These are phyloP conservation scores for Idaea biselata DNA, from an alignment of 2,888 invertebrate species.

Conservation along the genomic window DNA sequence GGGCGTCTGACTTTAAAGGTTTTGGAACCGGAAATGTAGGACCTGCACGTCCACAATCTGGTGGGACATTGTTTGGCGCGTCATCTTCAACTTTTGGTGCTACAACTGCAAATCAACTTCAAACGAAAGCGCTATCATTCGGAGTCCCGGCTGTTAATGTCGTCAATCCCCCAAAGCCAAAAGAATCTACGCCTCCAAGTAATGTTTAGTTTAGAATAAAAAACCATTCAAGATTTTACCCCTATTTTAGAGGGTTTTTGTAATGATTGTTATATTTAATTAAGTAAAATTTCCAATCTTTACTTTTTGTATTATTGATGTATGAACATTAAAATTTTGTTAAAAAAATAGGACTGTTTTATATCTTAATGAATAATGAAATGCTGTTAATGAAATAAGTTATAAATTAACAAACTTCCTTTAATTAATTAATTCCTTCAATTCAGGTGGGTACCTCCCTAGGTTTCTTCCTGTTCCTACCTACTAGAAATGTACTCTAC, in stretches of 20 bases:
- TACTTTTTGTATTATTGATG: too few relatives aligned
- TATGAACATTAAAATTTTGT: too few relatives aligned
- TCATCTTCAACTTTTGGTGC: neutral
- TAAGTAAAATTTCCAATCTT: too few relatives aligned
- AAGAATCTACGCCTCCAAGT: neutral
- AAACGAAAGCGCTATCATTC: neutral
- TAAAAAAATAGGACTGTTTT: too few relatives aligned
- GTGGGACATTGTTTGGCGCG: neutral
- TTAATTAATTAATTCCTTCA: too few relatives aligned
- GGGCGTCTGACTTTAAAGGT: neutral
- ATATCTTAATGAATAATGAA: too few relatives aligned
- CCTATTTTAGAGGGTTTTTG: neutral
- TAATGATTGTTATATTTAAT: neutral
- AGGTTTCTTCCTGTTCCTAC: too few relatives aligned
- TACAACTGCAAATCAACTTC: neutral
- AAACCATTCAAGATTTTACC: neutral
- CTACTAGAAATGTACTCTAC: too few relatives aligned
- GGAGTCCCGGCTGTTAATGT: neutral
- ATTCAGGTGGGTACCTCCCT: too few relatives aligned
- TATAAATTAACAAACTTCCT: too few relatives aligned
- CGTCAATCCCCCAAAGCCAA: neutral
- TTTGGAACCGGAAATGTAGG: neutral
- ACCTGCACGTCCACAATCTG: neutral
- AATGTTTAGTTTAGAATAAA: neutral
- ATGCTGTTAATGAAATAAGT: too few relatives aligned